phyloP scores from a whole-genome alignment of 2,888 invertebrate species.

The Epinotia bilunana region DNA sequence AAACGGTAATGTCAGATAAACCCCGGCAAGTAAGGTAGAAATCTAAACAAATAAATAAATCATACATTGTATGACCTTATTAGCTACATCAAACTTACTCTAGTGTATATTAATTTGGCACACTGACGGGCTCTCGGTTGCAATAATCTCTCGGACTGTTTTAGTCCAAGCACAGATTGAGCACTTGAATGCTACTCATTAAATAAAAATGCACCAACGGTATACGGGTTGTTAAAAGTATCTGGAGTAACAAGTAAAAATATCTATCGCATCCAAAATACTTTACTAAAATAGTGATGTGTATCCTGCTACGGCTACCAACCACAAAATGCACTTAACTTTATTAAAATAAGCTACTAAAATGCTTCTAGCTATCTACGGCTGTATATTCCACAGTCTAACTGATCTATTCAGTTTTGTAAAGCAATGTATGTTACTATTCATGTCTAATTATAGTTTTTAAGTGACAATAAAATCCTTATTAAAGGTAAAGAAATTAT shows the following conservation, averaged over 20 bases:
- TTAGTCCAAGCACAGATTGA: slow-evolving; percentile 9
- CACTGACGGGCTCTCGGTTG: slow-evolving; percentile 19
- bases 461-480: too few relatives aligned
- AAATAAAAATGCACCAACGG: slow-evolving; percentile 23
- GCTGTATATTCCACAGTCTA: too few relatives aligned
- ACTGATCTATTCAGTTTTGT: too few relatives aligned
- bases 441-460: too few relatives aligned
- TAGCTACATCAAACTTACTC: not conserved
- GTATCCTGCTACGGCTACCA: too few relatives aligned
- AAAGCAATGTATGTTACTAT: too few relatives aligned
- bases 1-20: too few relatives aligned
- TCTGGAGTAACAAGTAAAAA: not conserved
- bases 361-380: too few relatives aligned
- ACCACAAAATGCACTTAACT: too few relatives aligned
- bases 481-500: too few relatives aligned
- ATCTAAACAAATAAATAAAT: not conserved
- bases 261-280: not conserved
- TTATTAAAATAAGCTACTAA: too few relatives aligned
- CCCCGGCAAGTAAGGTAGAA: not conserved
- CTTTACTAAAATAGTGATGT: too few relatives aligned
- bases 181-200: slow-evolving; percentile 5
- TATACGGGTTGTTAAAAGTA: not conserved
- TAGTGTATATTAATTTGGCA: slow-evolving; percentile 2
- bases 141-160: slow-evolving; percentile 21
- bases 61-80: slow-evolving; percentile 25